Conservation (phyloP, 2,113 vertebrate genomes). For the Odocoileus virginianus region DNA sequence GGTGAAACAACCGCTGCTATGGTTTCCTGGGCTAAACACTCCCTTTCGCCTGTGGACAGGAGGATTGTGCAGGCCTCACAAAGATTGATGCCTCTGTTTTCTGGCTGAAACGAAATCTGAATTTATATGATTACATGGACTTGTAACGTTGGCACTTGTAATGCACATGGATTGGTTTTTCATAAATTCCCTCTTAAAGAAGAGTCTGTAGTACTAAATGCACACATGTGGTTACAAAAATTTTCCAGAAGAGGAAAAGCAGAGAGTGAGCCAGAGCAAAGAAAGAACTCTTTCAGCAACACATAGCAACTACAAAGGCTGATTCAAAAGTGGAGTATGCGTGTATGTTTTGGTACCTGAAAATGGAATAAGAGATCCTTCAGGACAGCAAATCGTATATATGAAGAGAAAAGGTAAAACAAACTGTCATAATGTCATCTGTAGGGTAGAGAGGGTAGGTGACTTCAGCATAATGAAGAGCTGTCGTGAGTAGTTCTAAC, state of each 20-base stretch:
- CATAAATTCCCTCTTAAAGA: slow-evolving; percentile 70
- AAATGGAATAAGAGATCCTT: not conserved
- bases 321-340: not conserved
- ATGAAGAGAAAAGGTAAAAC: not conserved
- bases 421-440: not conserved
- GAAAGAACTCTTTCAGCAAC: slow-evolving; percentile 55
- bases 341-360: not conserved
- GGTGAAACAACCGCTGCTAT: not conserved
- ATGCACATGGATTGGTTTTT: slow-evolving; percentile 58
- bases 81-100: slow-evolving; percentile 30
- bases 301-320: not conserved
- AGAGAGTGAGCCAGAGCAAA: slow-evolving; percentile 51
- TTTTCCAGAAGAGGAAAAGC: slow-evolving; percentile 68
- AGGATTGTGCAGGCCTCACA: not conserved
- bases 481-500: not conserved
- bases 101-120: slow-evolving; percentile 48
- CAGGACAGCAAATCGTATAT: not conserved
- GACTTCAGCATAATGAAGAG: not conserved
- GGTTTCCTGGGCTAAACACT: not conserved
- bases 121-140: slow-evolving; percentile 50
- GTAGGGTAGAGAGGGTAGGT: not conserved
- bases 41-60: not conserved
- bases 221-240: slow-evolving; percentile 62
- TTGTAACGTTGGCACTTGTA: slow-evolving; percentile 33
- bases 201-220: slow-evolving; percentile 54